Percentiles rank a stretch among this genome's conserved stretches.
phyloP scores from a whole-genome alignment of 2,888 invertebrate species.

The Oscheius myriophilus region DNA sequence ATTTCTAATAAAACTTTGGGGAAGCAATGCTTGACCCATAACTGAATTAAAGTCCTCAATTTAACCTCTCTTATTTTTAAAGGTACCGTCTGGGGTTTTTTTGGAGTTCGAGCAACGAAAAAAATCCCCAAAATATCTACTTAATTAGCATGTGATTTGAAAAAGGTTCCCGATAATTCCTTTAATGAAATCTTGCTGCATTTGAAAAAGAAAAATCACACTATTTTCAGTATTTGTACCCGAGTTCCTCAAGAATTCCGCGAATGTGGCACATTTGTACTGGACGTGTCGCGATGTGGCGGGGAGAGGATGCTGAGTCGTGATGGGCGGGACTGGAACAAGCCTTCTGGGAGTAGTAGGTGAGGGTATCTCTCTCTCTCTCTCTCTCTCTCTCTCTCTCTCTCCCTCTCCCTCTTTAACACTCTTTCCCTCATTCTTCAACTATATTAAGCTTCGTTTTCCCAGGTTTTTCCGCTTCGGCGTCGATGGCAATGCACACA shows the following conservation, averaged over 20 bases:
- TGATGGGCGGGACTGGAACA: constrained; percentile 49
- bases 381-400: background rate
- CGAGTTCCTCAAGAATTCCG: constrained; percentile 42
- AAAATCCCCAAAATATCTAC: no score
- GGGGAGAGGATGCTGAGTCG: constrained; percentile 36
- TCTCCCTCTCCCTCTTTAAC: constrained; percentile 1
- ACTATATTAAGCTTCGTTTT: background rate
- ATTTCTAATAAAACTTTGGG: no score
- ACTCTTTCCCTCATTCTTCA: background rate
- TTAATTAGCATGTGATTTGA: no score
- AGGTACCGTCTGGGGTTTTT: no score
- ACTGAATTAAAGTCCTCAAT: no score
- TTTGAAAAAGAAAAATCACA: no score
- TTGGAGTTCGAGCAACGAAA: no score
- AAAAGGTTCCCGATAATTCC: no score
- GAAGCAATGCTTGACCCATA: no score
- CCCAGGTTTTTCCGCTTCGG: constrained; percentile 33
- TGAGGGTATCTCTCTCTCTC: no score
- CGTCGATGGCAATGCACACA: constrained; percentile 21
- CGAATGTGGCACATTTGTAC: constrained; percentile 45
- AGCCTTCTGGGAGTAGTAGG: constrained; percentile 36
- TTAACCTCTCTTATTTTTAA: no score
- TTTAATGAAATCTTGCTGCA: no score
- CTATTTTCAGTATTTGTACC: constrained; percentile 44
- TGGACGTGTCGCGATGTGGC: constrained; percentile 40